Evolutionary conservation across 2,797 vertebrate genomes (phyloP), one percentile per base, ranked within the genome.

Genomic region (Anabas testudineus): DNA sequence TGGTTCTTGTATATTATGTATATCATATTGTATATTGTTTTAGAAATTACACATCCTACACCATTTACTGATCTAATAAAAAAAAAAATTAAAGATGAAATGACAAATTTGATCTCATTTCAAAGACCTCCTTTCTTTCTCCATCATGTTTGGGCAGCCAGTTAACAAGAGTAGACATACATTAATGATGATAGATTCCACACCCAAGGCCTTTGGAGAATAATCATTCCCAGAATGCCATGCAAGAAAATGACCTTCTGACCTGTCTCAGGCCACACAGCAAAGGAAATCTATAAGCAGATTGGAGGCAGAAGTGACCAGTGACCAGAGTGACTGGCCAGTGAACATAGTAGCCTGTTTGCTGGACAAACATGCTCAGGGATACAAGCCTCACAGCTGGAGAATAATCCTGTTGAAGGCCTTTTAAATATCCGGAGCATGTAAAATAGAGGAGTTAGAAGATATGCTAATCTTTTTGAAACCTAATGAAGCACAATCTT

Each of bases 101-200:
- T 97, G 94, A 97, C 90, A 88, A 94, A 96, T 96, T 94, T 96
- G 93, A 96, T 96, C 93, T 94, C 90, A 92, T 95, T 95, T 96
- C 91, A 94, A 90, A 89, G 91, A 88, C 90, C 67, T 86, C 92
- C 87, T 94, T 95, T 94, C 94, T 93, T 91, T 74, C 67, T 81
- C 93, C 92, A 87, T 93, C 94, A 93, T 95, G 93, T 94, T 96
- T 95, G 92, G 91, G 92, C 91, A 91, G 93, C 91, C 90, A 75
- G 91, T 93, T 95, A 96, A 95, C 95, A 95, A 94, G 92, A 94
- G 90, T 78, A 75, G 92, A 93, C 93, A 93, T 91, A 95, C 95
- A 95, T 98, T 97, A 96, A 98, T 97, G 96, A 96, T 98, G 96
- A 98, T 97, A 94, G 95, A 98, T 98, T 96, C 95, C 93, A 92